These are phyloP conservation scores for Rhinopomastus cyanomelas DNA, from an alignment of 2,113 vertebrate genomes.

Conservation along the genomic window DNA sequence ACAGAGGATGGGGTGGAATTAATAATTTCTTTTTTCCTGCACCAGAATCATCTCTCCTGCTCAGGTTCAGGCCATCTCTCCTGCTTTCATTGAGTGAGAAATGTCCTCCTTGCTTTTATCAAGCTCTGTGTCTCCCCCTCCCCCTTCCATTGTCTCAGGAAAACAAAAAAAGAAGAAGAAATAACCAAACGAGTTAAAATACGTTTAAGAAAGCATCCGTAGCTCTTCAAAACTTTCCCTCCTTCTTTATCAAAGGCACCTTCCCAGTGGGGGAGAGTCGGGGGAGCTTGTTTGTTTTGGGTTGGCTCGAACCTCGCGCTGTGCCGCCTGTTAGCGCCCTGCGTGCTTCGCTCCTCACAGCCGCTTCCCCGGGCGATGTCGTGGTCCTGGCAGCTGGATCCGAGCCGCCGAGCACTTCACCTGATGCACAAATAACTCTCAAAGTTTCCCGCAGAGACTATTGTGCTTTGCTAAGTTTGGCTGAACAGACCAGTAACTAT, in stretches of 20 bases:
- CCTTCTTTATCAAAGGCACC: neutral
- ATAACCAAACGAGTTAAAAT: neutral
- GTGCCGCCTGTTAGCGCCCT: neutral
- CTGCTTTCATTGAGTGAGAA: neutral
- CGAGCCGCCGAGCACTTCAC: neutral
- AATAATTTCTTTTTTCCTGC: neutral
- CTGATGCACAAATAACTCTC: neutral
- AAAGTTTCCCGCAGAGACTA: neutral
- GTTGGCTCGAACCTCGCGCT: neutral
- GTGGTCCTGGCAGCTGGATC: neutral
- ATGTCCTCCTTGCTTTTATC: neutral
- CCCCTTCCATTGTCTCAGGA: neutral
- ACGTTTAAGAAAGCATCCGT: neutral
- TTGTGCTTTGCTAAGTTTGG: slow-evolving; percentile 2
- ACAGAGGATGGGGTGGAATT: neutral
- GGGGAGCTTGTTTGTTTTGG: slow-evolving; percentile 30
- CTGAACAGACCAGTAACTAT: neutral
- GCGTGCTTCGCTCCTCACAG: neutral
- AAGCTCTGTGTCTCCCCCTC: neutral
- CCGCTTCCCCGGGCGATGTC: neutral
- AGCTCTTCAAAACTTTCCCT: slow-evolving; percentile 19
- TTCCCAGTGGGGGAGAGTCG: neutral
- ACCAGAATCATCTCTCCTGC: neutral
- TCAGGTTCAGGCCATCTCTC: neutral
- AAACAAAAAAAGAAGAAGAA: accelerated